Evolutionary conservation across 2,888 invertebrate species (phyloP), one percentile per base, ranked within the genome.

Genomic region (Escarpia spicata): DNA sequence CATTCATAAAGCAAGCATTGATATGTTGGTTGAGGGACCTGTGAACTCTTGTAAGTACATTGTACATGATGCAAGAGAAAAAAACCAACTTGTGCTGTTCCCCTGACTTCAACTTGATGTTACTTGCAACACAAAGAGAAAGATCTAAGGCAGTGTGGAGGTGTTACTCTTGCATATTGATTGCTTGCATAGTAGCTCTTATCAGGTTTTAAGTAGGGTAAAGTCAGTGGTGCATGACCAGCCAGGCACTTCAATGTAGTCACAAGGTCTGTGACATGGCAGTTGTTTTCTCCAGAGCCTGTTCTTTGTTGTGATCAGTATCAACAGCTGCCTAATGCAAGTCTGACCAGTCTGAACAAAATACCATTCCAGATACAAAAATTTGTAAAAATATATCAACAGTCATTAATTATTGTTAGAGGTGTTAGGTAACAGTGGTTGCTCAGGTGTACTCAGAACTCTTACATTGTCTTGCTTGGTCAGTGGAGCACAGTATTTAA

Each of bases 161-260:
- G 75, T 75, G 75, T 75, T 75, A 75, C 75, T 75, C 75, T n/a
- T 75, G 75, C 75, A 3, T 75, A 75, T n/a, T 75, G 75, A 75
- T 15, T 75, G 75, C 75, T 75, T 75, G 75, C 52, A 15, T 52
- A 52, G 52, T 52, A 52, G 52, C 75, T 75, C 75, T 75, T 75
- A 75, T 75, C 75, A 75, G 75, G 75, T 75, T 75, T 75, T 26
- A 75, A 75, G 75, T 75, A 75, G 26, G n/a, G 75, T 75, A 75
- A 26, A 75, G 75, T 2, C 75, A 26, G 75, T 6, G 19, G 26
- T 19, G 75, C 75, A n/a, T 75, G 75, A 26, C 75, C 75, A 75
- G 75, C 75, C 75, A 75, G 75, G 75, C 26, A n/a, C 52, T 52
- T 52, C 19, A 26, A 75, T 6, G 3, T n/a, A 26, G 75, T 19